Evolutionary conservation across 2,113 vertebrate species (phyloP).

Genomic region (Siniperca chuatsi): DNA sequence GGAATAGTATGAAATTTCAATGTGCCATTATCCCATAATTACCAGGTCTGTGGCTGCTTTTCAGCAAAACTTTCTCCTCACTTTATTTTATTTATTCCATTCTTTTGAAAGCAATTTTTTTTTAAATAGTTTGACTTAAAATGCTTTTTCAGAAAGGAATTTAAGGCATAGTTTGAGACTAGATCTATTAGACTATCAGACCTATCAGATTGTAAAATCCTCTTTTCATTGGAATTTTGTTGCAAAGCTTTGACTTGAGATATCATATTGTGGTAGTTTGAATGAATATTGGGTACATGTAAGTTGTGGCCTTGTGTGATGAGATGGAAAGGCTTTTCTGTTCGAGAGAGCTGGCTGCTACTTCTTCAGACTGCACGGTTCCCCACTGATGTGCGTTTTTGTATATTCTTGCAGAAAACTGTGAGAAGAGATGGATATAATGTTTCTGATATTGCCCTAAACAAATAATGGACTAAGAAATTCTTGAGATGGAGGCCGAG

Average conservation of each 20-base stretch:
- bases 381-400: conserved; percentile 25
- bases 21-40: conserved; percentile 1
- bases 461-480: conserved; percentile 70
- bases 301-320: neutral
- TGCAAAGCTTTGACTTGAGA: neutral
- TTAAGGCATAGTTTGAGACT: neutral
- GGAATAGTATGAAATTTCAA: neutral
- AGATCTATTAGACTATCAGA: neutral
- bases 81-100: neutral
- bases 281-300: conserved; percentile 25
- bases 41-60: conserved; percentile 19
- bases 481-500: conserved; percentile 74
- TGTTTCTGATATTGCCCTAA: conserved; percentile 60
- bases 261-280: neutral
- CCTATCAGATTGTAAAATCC: neutral
- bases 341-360: neutral
- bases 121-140: neutral
- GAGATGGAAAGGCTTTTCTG: conserved; percentile 10
- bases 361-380: conserved; percentile 10
- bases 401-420: conserved; percentile 48
- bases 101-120: neutral
- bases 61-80: neutral
- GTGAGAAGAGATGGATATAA: conserved; percentile 60
- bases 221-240: neutral
- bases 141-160: neutral